Base-by-base conservation (phyloP, 2,797 vertebrate species). In the Loris lydekkerianus region DNA sequence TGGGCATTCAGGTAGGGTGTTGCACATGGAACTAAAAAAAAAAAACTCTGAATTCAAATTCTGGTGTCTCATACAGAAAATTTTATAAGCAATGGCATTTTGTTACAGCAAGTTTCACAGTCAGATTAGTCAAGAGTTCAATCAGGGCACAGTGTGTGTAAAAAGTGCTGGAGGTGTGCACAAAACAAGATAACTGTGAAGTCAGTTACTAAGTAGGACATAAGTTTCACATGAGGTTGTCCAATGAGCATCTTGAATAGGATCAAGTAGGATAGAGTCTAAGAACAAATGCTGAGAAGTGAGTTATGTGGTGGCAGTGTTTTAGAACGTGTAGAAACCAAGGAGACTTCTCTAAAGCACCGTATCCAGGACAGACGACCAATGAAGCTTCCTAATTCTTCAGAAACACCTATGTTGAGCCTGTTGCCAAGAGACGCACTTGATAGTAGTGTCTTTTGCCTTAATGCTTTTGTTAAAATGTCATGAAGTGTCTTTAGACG, bases 381-480 rank as follows among this genome's bases (percentile, higher is more conserved):
- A 40, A 5, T 67, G 61, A 60, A 86, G 70, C 49, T n/a, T 84
- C 92, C 80, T 53, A 6, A 78, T 91, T 92, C 53, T 34, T 23
- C 60, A 89, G 86, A 93, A 95, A 60, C 49, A 53, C 15, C 1
- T 43, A 37, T 13, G 9, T 65, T 56, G 46, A 95, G 67, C 67
- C 61, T 76, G 7, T 82, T 56, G 96, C 83, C 25, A 40, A 15
- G 34, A 86, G 78, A 56, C 20, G 5, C 7, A 20, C 31, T 56
- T 65, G 63, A 91, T 81, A 77, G 80, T 46, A 77, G 61, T 53
- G 72, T 94, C 43, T 73, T 81, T 87, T 93, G 61, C n/a, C 70
- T 56, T 86, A 86, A 67, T 88, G 77, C 72, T 95, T 96, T 92
- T 81, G 86, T 92, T 92, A 85, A 96, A 96, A 94, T 94, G 93